Evolutionary conservation across 2,888 invertebrate species (phyloP), one percentile per base, ranked within the genome.

Genomic region (Meloe dianella): DNA sequence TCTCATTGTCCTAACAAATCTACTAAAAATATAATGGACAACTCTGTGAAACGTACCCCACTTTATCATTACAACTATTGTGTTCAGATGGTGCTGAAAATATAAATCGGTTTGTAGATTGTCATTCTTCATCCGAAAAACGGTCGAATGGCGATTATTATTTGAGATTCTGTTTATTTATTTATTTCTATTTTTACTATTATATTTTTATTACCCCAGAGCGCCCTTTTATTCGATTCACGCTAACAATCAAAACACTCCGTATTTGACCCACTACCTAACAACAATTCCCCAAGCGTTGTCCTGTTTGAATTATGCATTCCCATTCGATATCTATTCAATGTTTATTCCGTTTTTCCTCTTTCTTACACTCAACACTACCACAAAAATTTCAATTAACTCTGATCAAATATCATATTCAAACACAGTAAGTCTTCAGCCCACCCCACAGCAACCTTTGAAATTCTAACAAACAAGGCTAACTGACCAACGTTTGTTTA

Each of bases 31-130:
- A 75, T 77, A 77, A 78, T 78, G 77, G 77, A 78, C 75, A 75
- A 73, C 74, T 70, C 71, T 66, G 65, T 73, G 75, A 74, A 76
- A 74, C 73, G 76, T 71, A 74, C 68, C 47, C 71, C 74, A 76
- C 75, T 77, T 75, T 75, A 77, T 79, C 78, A 78, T 77, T 77
- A 75, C 73, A 69, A 68, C 77, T 72, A 78, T 78, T 78, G 78
- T 79, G 75, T 71, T 73, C 73, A 74, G 77, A 77, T 75, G 77
- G 73, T 73, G 73, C 76, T 70, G 76, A 77, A 79, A 78, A 78
- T 77, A 78, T 76, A 77, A 79, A 79, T 76, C 75, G 77, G 77
- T 77, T 79, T 78, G 77, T 79, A 78, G 78, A 78, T 79, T 77
- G 75, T 76, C 75, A 71, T 74, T 73, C 73, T 69, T 73, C 67